Evolutionary conservation across 2,113 vertebrate species (phyloP).

Genomic region (Gracilinanus agilis): DNA sequence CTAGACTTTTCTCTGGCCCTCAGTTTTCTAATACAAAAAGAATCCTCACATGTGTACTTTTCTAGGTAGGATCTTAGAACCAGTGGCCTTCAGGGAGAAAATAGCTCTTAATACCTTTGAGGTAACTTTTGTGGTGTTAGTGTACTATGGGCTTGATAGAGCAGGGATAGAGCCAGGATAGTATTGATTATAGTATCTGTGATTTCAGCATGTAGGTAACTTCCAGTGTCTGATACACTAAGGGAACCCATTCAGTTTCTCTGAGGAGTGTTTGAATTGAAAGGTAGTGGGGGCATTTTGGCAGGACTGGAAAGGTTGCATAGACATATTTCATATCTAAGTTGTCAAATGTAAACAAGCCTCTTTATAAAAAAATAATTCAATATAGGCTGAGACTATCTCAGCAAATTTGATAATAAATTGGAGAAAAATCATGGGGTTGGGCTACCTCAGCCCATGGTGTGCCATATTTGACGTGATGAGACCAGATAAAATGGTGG

Average conservation of each 20-base stretch:
- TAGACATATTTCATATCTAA: conserved; percentile 20
- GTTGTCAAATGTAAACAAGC: conserved; percentile 41
- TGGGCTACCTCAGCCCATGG: neutral
- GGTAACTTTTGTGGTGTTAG: neutral
- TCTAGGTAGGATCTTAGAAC: neutral
- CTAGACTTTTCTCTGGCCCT: neutral
- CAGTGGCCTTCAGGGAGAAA: neutral
- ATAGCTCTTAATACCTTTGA: neutral
- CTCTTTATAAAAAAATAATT: conserved; percentile 25
- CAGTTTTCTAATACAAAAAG: neutral
- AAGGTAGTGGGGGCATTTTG: conserved; percentile 10
- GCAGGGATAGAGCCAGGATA: neutral
- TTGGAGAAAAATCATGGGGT: neutral
- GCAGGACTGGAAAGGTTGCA: neutral
- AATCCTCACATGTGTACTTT: neutral
- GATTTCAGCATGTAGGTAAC: neutral
- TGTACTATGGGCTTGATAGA: neutral
- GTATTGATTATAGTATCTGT: neutral
- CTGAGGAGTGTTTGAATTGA: neutral
- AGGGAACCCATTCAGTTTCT: neutral
- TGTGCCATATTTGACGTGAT: neutral
- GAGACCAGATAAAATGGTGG: neutral
- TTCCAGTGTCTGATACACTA: neutral
- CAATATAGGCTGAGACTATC: neutral
- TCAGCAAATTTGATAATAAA: neutral